Evolutionary conservation across 1,140 invertebrate species (phyloP).

Genomic region (Augochlora pura): DNA sequence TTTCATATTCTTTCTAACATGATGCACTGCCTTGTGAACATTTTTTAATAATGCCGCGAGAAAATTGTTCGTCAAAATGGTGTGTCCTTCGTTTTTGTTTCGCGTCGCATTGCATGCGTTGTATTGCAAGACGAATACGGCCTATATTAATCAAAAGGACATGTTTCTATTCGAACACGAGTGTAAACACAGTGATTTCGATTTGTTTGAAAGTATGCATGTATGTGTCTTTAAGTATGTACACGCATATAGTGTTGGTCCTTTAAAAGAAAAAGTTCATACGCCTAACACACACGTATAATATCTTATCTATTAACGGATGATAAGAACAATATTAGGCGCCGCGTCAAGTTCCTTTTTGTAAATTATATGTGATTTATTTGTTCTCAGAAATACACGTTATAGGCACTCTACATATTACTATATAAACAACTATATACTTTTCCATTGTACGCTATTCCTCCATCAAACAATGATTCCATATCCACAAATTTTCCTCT

Average conservation of each 20-base stretch:
- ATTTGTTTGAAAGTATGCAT: slow-evolving; percentile 16
- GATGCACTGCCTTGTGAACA: slow-evolving; percentile 33
- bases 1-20: slow-evolving; percentile 26
- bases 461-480: slow-evolving; percentile 8
- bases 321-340: slow-evolving; percentile 47
- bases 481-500: not conserved
- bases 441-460: slow-evolving; percentile 4
- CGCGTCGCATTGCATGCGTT: not conserved
- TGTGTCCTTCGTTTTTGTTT: not conserved
- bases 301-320: slow-evolving; percentile 39
- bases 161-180: not conserved
- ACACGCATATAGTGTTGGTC: slow-evolving; percentile 15
- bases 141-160: not conserved
- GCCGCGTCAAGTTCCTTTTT: slow-evolving; percentile 56
- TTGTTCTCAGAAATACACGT: slow-evolving; percentile 54
- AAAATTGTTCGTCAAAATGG: not conserved
- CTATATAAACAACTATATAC: slow-evolving; percentile 33
- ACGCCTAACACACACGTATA: slow-evolving; percentile 29
- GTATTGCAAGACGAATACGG: slow-evolving; percentile 9
- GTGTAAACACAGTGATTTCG: not conserved
- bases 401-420: slow-evolving; percentile 49
- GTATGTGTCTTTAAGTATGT: not conserved
- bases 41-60: not conserved
- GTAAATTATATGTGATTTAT: slow-evolving; percentile 57
- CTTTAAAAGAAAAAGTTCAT: slow-evolving; percentile 15